Evolutionary conservation across 2,797 vertebrate species (phyloP), one percentile per base, ranked within the genome.

Genomic region (Acipenser ruthenus): DNA sequence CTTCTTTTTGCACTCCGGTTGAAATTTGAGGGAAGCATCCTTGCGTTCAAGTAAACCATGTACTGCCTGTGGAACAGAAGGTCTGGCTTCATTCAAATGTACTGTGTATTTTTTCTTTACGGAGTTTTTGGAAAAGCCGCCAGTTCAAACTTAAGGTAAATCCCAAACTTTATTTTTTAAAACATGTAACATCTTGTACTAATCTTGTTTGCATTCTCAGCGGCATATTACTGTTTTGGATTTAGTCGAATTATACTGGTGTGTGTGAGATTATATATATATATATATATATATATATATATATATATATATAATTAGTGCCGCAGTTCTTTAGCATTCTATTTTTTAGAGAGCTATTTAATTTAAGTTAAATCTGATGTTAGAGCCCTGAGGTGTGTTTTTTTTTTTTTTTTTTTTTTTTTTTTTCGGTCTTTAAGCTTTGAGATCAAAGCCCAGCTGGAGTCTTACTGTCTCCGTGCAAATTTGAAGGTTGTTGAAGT

Each of bases 41-140:
- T 66, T 72, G 64, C 70, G 74, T 67, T 67, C 72, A 71, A 73
- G 74, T 74, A 71, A 77, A 75, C 73, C 73, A 80, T 80, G 79
- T 67, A 73, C 74, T 72, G 75, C 70, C 60, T 74, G 50, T 73
- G 71, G 73, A 70, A 70, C 64, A 58, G 70, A 67, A 69, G 71
- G 63, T 70, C 68, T 49, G 68, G 63, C 66, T 55, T 68, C 69
- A 64, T 74, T 67, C 62, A 71, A 11, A 70, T 72, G n/a, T 66
- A 67, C 65, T 70, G 67, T 68, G 60, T 70, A 62, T 62, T 74
- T 65, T 66, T 73, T 18, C 67, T 70, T 62, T n/a, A 74, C 18
- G 69, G 71, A 55, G 68, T 68, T 64, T 72, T 70, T 65, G 66
- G 67, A 56, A 69, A 56, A 23, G 65, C 72, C 65, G 69, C 75